Base-by-base conservation (phyloP, 2,888 invertebrate genomes). In the Scaeva pyrastri region DNA sequence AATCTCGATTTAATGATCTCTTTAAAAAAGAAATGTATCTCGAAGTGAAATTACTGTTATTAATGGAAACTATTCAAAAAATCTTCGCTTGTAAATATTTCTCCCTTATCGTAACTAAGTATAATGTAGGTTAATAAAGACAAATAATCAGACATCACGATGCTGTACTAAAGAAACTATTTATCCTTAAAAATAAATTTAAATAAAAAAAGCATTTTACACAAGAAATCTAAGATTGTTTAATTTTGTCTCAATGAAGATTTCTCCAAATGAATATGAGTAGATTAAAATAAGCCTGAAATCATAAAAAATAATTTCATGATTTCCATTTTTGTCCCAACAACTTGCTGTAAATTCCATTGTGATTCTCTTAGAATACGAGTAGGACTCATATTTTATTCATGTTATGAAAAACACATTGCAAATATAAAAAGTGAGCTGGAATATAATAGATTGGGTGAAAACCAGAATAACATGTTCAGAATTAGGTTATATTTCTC, bases 131-230 rank as follows among this genome's bases (percentile, higher is more conserved):
- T 50, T 26, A 60, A 41, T n/a, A 64, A 31, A 64, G 26, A 31
- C 60, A 43, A 75, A 14, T 56, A 71, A 75, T 55, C 72, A 55
- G 70, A 71, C 72, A 76, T 76, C 68, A 73, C 73, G 55, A 60
- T 73, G 62, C 8, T 85, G 62, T 85, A 80, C 85, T 85, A 77
- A 85, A 70, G 52, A 73, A 77, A 85, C 36, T 70, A 76, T 85
- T 85, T 72, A 72, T 62, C 48, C 66, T 70, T 60, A 73, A 73
- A 58, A 43, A 70, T 72, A 31, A 2, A 31, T 75, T 39, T 39
- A 71, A 72, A 80, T 55, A 55, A 73, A 72, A 45, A 85, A 81
- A 85, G 6, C 81, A 85, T 85, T 80, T 85, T 85, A 56, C 76
- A 85, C 66, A 62, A 39, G 14, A 39, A 52, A 52, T 21, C 8